phyloP scores from a whole-genome alignment of 2,888 invertebrate species.

The Patella ulyssiponensis region DNA sequence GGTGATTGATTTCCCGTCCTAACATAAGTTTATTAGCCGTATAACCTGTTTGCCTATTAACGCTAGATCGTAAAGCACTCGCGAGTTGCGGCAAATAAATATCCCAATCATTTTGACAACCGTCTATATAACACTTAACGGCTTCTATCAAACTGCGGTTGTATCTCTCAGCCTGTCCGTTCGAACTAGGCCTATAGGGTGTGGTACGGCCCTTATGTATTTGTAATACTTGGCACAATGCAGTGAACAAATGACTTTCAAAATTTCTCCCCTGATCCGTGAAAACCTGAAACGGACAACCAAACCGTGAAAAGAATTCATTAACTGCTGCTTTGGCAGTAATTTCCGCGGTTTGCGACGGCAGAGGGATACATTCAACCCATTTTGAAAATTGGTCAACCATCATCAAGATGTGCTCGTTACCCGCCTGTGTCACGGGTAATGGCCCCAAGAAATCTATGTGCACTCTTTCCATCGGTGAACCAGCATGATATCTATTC shows the following conservation, averaged over 20 bases:
- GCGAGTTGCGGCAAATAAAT: conserved; percentile 26
- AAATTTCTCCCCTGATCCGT: no score
- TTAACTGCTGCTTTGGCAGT: no score
- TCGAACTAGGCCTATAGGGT: neutral
- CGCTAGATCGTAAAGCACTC: conserved; percentile 27
- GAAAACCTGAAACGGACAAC: no score
- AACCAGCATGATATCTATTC: neutral
- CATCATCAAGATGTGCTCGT: neutral
- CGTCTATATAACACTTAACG: neutral
- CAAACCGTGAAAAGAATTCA: no score
- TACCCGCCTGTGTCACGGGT: neutral
- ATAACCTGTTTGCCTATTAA: conserved; percentile 31
- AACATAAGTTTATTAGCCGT: conserved; percentile 38
- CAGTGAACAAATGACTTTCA: no score
- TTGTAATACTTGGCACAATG: neutral
- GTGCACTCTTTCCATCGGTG: neutral
- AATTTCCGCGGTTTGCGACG: no score
- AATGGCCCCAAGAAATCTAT: neutral
- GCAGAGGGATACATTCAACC: no score
- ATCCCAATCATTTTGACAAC: conserved; percentile 26
- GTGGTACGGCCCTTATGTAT: neutral
- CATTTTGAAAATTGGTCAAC: neutral
- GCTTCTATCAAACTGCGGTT: conserved; percentile 12
- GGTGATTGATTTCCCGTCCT: conserved; percentile 21
- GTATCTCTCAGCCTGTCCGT: conserved; percentile 13